Percentiles rank a stretch among this genome's conserved stretches.
These are phyloP conservation scores for Cebuella pygmaea DNA, from an alignment of 2,797 vertebrate species.

Conservation along the genomic window DNA sequence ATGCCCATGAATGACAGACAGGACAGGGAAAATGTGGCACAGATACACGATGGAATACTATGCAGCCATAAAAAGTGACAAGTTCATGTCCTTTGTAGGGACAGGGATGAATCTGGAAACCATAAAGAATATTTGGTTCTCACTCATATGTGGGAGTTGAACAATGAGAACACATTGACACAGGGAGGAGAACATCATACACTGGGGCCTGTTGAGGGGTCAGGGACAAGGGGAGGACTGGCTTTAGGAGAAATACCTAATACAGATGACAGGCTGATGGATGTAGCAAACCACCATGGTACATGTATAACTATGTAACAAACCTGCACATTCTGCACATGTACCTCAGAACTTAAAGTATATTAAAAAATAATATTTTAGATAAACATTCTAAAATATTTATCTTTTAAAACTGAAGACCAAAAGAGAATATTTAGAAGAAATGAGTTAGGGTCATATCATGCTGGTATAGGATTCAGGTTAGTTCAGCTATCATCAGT, in stretches of 20 bases:
- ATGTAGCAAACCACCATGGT: no score
- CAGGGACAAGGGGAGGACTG: neutral
- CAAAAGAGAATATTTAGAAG: constrained; percentile 15
- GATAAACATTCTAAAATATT: neutral
- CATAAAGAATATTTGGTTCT: neutral
- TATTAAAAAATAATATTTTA: neutral
- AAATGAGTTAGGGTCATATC: neutral
- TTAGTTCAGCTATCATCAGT: neutral
- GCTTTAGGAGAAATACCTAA: neutral
- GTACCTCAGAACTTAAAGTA: neutral
- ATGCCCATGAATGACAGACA: no score
- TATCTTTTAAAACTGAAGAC: neutral
- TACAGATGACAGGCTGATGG: neutral
- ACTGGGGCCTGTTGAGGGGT: neutral
- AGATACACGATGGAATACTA: no score
- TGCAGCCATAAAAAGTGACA: no score
- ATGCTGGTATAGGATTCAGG: neutral
- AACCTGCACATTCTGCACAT: no score
- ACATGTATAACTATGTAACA: no score
- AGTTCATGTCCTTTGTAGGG: no score
- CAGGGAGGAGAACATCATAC: neutral
- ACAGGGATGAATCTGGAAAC: no score
- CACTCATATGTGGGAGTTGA: neutral
- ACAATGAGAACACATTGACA: neutral
- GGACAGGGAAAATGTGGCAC: no score